Conservation (phyloP, 1,140 invertebrate species). For the Hesperophylax magnus region DNA sequence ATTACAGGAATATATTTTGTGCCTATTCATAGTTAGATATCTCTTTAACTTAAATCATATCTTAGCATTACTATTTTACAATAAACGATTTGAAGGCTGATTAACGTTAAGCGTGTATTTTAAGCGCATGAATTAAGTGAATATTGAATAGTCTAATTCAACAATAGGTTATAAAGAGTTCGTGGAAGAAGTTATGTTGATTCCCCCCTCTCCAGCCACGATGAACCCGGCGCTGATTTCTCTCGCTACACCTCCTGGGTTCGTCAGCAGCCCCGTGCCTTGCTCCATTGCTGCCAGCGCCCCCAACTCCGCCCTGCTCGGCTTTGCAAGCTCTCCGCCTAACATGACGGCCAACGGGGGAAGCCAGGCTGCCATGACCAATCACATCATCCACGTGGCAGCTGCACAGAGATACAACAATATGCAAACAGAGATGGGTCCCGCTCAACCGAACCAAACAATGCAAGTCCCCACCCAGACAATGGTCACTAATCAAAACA, state of each 20-base stretch:
- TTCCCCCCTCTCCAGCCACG: constrained; percentile 43
- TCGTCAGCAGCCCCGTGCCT: constrained; percentile 47
- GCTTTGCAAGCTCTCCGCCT: constrained; percentile 53
- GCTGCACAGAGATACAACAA: constrained; percentile 31
- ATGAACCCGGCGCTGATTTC: constrained; percentile 56
- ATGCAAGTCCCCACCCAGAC: background rate
- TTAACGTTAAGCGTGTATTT: background rate
- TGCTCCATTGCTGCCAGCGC: constrained; percentile 32
- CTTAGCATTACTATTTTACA: background rate
- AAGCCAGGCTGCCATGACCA: constrained; percentile 50
- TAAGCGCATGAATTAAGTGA: background rate
- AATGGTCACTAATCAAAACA: background rate
- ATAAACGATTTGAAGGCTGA: constrained; percentile 19
- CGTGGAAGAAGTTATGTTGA: constrained; percentile 49
- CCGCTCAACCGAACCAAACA: background rate
- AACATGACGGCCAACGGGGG: constrained; percentile 49
- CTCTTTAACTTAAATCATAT: background rate
- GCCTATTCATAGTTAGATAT: constrained; percentile 34
- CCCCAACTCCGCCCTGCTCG: constrained; percentile 33
- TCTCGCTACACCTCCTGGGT: constrained; percentile 48
- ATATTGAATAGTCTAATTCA: background rate
- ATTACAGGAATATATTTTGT: constrained; percentile 54
- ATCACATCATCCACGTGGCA: constrained; percentile 42
- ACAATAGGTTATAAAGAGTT: background rate
- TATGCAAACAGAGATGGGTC: constrained; percentile 10